These are phyloP conservation scores for Congeria kusceri DNA, from an alignment of 2,888 invertebrate species.

Conservation along the genomic window DNA sequence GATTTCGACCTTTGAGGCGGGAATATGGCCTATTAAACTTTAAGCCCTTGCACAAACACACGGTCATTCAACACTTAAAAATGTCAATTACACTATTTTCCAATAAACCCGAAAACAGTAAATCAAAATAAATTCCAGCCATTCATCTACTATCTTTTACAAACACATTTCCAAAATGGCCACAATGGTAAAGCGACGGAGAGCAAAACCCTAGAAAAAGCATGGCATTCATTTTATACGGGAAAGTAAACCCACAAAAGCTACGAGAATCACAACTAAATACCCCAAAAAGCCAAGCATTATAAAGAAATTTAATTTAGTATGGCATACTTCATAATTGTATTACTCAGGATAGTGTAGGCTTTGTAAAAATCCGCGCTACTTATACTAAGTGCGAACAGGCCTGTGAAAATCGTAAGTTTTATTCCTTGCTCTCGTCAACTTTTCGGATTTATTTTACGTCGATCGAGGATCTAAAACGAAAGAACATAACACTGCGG, in stretches of 20 bases:
- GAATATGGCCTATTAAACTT: too few species aligned
- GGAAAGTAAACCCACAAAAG: conserved; percentile 57
- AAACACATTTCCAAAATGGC: too few species aligned
- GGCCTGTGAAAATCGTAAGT: conserved; percentile 29
- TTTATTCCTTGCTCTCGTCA: conserved; percentile 55
- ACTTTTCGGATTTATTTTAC: conserved; percentile 48
- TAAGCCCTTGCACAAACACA: too few species aligned
- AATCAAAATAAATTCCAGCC: background rate
- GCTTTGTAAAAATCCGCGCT: conserved; percentile 57
- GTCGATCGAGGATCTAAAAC: conserved; percentile 56
- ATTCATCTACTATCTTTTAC: conserved; percentile 1
- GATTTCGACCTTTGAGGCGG: too few species aligned
- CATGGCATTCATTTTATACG: conserved; percentile 38
- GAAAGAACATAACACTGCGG: conserved; percentile 55
- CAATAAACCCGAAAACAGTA: conserved; percentile 1
- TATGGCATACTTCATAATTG: conserved; percentile 68
- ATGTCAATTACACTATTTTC: background rate
- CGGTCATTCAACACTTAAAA: background rate
- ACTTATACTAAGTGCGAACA: conserved; percentile 45
- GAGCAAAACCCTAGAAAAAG: background rate
- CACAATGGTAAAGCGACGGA: too few species aligned
- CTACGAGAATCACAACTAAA: conserved; percentile 65
- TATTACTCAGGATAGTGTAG: conserved; percentile 57
- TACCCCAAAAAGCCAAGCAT: conserved; percentile 63
- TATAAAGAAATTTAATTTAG: conserved; percentile 70